Base-by-base conservation (phyloP, 2,888 invertebrate genomes). In the Lasioglossum leucozonium region DNA sequence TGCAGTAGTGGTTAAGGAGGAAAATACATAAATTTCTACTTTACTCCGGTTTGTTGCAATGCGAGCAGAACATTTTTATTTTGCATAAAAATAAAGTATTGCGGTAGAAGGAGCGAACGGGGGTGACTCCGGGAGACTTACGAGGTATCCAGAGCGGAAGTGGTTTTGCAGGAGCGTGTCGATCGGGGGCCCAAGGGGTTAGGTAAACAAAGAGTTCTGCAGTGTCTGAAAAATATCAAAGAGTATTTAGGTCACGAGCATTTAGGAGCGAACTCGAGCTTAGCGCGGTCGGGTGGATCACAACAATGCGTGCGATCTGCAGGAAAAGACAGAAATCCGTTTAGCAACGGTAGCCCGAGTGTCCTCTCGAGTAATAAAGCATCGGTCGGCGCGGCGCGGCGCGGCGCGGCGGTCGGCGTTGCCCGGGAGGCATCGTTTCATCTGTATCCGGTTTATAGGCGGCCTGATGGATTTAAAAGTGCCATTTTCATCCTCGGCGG, bases 331-430 rank as follows among this genome's bases (percentile, higher is more conserved):
- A 78, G 86, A 77, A 89, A 92, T 92, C 91, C 90, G 86, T 90
- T 92, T 92, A 91, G 92, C 87, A 82, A 87, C 88, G 92, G 90
- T 87, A 88, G 87, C 89, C 55, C 86, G 89, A 90, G 87, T 87
- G 89, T 86, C 85, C 87, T 82, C 87, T 90, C 67, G 79, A 74
- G 72, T 80, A 81, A 81, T 67, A 88, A 87, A 89, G 80, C 78
- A 81, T 6, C 22, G 26, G 26, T 62, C 13, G 62, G 26, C 26
- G 30, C 5, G 18, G 4, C n/a, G 30, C 34, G 79, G 84, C 86
- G 82, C 82, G 87, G 88, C 55, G 78, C 85, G 11, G 82, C 47
- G 79, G 34, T 34, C 84, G 74, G 84, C 79, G 22, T 65, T 62
- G 65, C n/a, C 51, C 26, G 30, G 18, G 62, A 30, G 62, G 62